These are phyloP conservation scores for Chauna torquata DNA, from an alignment of 2,113 vertebrate species.

Conservation along the genomic window DNA sequence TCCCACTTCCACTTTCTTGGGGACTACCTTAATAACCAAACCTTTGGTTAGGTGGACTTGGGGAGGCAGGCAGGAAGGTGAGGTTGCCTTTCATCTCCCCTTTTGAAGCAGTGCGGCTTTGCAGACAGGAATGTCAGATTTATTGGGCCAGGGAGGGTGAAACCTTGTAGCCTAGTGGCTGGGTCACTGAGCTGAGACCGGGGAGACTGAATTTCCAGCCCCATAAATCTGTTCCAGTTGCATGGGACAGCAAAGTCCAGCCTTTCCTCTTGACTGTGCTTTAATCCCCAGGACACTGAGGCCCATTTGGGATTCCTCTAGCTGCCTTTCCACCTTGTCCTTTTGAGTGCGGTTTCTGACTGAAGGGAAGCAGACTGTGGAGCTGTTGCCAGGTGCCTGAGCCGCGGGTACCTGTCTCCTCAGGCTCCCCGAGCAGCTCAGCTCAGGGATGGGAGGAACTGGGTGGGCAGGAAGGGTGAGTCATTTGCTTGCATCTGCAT, in stretches of 20 bases:
- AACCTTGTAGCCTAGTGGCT: neutral
- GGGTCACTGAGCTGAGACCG: neutral
- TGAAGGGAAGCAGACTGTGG: neutral
- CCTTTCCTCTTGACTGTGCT: neutral
- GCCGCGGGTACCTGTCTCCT: neutral
- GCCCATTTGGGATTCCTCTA: neutral
- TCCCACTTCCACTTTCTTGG: neutral
- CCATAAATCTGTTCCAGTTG: neutral
- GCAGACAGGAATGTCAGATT: neutral
- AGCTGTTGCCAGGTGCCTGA: rapidly evolving
- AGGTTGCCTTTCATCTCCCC: neutral
- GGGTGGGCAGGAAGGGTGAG: neutral
- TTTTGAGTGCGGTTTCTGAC: neutral
- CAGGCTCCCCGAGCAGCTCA: neutral
- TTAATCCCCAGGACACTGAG: neutral
- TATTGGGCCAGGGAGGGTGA: neutral
- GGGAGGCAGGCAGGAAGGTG: neutral
- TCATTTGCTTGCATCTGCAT: neutral
- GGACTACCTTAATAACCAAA: neutral
- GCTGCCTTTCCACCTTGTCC: neutral
- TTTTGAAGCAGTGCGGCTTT: neutral
- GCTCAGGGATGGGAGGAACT: rapidly evolving
- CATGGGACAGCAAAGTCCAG: neutral
- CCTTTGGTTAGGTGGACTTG: neutral
- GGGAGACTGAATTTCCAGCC: neutral